These are phyloP conservation scores for Tichodroma muraria DNA, from an alignment of 2,113 vertebrate genomes.

Conservation along the genomic window DNA sequence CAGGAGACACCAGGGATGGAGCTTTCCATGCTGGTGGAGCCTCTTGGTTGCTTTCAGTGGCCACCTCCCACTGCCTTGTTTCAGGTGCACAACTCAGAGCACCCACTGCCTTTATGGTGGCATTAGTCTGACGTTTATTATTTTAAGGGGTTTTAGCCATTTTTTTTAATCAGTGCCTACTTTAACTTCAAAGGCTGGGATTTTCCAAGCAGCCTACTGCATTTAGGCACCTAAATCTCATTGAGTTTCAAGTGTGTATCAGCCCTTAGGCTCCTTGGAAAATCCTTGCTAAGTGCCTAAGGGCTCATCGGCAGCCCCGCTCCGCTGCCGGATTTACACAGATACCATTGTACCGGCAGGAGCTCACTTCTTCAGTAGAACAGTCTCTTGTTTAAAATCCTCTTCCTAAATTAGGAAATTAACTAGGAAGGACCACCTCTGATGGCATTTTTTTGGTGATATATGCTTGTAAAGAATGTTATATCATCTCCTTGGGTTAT, in stretches of 20 bases:
- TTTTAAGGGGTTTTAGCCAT: neutral
- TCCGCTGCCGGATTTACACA: neutral
- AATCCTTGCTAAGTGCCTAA: neutral
- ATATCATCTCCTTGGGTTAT: neutral
- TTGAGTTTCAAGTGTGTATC: slow-evolving; percentile 3
- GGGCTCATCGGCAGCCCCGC: neutral
- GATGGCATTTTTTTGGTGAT: neutral
- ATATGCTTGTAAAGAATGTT: neutral
- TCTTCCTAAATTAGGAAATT: neutral
- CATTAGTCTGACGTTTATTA: neutral
- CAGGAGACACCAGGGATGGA: neutral
- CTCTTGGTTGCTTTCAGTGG: rapidly evolving
- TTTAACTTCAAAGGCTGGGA: slow-evolving; percentile 2
- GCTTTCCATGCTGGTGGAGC: neutral
- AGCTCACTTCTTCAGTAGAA: neutral
- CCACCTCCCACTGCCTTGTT: neutral
- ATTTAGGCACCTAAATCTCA: slow-evolving; percentile 41
- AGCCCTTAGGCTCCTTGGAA: slow-evolving; percentile 17
- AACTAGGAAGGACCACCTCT: neutral
- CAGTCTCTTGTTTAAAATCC: neutral
- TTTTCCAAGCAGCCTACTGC: slow-evolving; percentile 17
- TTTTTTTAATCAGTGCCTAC: neutral
- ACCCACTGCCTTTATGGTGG: neutral
- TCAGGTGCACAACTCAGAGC: rapidly evolving
- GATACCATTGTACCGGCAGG: neutral